A percentile compares a stretch with the other conserved stretches of the same genome.
These are phyloP conservation scores for Coregonus clupeaformis DNA, from an alignment of 2,113 vertebrate species.

Conservation along the genomic window DNA sequence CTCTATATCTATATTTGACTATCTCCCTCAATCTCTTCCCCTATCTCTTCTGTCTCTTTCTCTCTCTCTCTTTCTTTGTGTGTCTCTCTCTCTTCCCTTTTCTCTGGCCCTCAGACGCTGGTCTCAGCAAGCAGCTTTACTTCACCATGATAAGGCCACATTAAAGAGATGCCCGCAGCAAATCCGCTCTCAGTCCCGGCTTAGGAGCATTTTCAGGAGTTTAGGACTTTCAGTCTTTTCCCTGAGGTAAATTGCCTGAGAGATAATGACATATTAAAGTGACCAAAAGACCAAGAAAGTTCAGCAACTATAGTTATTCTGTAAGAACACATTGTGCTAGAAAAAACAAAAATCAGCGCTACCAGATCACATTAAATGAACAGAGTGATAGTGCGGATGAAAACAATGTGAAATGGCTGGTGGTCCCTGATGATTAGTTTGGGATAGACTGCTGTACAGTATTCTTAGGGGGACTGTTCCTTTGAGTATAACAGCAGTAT, in stretches of 20 bases:
- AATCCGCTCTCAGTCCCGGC: neutral
- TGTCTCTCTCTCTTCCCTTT: neutral
- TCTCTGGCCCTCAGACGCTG: conserved; percentile 16
- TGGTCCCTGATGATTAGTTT: too few relatives aligned
- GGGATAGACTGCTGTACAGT: too few relatives aligned
- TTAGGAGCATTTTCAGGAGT: neutral
- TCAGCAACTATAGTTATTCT: neutral
- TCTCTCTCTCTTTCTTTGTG: neutral
- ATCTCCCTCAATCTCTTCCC: neutral
- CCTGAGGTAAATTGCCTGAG: neutral
- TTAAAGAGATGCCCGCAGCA: neutral
- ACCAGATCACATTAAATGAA: too few relatives aligned
- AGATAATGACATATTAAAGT: neutral
- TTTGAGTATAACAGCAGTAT: too few relatives aligned
- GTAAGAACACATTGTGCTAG: too few relatives aligned
- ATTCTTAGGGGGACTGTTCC: too few relatives aligned
- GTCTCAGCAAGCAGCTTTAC: conserved; percentile 2
- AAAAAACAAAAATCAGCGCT: too few relatives aligned
- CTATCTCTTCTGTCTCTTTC: too few relatives aligned
- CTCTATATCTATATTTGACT: neutral
- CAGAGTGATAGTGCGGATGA: neutral
- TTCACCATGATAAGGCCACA: neutral
- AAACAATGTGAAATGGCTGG: too few relatives aligned
- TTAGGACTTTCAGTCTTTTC: neutral
- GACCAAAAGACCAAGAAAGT: neutral